Base-by-base conservation (phyloP, 2,113 vertebrate genomes). In the Mungos mungo region DNA sequence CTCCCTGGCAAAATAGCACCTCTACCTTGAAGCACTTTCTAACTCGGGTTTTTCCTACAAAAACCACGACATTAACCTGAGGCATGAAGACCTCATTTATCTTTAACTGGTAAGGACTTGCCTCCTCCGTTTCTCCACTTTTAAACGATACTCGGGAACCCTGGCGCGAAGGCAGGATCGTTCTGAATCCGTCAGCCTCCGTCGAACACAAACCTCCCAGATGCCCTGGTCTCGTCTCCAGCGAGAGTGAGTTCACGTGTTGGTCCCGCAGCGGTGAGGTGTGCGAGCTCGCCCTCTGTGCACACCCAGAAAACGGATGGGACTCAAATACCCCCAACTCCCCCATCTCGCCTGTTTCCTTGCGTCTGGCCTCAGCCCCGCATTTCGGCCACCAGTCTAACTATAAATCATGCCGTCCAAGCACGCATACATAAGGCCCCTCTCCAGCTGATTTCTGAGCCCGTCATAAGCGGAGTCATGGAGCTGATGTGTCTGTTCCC, bases 401-500 rank as follows among this genome's bases (percentile, higher is more conserved):
- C 27, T 3, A 4, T n/a, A 18, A 60, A 15, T 14, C 0, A 41
- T 0, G 13, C 2, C 0, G 0, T 12, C 1, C 65, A 60, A 5
- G 1, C 16, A 1, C 0, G 21, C 19, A 25, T 3, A 2, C 0
- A 0, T 25, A 35, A 7, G 38, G 68, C 60, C 21, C n/a, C 72
- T 13, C 4, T 54, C 12, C 14, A 16, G 5, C 88, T 57, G 35
- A n/a, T 10, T 29, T 21, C 52, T 3, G 72, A 65, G 19, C 14
- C 18, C 0, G 0, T 69, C 35, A 2, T 11, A 3, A 14, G 65
- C 47, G 38, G 81, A 7, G 47, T 79, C 11, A 0, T 18, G 0
- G 21, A 8, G 4, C n/a, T 9, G 13, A 19, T 5, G 33, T 0
- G 1, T 5, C n/a, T 8, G 4, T 0, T 10, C 18, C 13, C 13